Evolutionary conservation across 2,113 vertebrate genomes (phyloP), one percentile per base, ranked within the genome.

Genomic region (Callipepla squamata): DNA sequence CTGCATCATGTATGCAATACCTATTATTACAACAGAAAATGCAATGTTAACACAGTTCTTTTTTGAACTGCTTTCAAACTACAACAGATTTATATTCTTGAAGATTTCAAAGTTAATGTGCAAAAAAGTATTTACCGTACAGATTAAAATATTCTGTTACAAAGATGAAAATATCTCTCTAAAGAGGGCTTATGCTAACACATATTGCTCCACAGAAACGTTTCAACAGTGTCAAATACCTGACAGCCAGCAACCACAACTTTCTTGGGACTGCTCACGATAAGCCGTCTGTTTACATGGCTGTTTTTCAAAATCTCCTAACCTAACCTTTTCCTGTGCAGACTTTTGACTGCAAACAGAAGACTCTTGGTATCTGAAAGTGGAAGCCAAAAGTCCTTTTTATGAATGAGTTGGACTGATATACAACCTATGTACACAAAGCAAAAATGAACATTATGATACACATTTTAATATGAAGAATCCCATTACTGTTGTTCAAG

Each of bases 241-340:
- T 96, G 91, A 95, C 96, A 97, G 72, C 68, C 32, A 74, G 38
- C n/a, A 45, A 85, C 61, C 81, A 94, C 87, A 95, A 96, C 96
- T 97, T 97, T 97, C 86, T 70, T 79, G 8, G 22, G 21, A 82
- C 76, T 95, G 94, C 85, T 91, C 85, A 85, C 83, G 95, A 98
- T 96, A 97, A 96, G 97, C 97, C 95, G 96, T 66, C 79, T 93
- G 87, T 79, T 87, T 70, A 92, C 66, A 94, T 91, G 28, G n/a
- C 6, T 70, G 15, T 23, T 28, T 93, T 92, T 89, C 90, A 62
- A 82, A 69, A 82, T 90, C 42, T 53, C 78, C 89, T 45, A 81
- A 70, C 95, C 83, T 53, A 15, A 28, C 50, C 50, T 53, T 53
- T 25, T 53, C 50, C 28, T 53, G 74, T 51, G 62, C 79, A 92